Conservation (phyloP, 2,113 vertebrate species). For the Ivindomyrus marchei region DNA sequence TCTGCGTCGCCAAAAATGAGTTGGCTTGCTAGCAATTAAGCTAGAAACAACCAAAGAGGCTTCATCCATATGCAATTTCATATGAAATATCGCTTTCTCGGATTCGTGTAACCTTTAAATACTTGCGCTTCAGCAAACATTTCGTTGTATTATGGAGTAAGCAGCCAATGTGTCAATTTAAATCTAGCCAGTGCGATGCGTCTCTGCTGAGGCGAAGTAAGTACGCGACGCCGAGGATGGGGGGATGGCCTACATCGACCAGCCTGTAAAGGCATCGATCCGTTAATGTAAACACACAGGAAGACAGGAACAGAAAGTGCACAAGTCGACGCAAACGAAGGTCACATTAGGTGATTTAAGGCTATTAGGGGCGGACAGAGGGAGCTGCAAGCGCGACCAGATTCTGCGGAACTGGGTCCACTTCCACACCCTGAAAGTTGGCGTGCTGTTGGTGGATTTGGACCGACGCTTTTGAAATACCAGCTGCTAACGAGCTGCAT, state of each 20-base stretch:
- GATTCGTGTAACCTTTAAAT: neutral
- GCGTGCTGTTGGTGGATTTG: neutral
- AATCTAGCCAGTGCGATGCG: slow-evolving; percentile 29
- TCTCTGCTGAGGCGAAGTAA: slow-evolving; percentile 39
- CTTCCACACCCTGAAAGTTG: neutral
- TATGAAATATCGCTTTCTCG: neutral
- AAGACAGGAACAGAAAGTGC: slow-evolving; percentile 32
- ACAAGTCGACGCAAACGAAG: slow-evolving; percentile 15
- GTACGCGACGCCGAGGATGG: slow-evolving; percentile 58
- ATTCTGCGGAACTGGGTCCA: neutral
- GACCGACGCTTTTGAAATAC: neutral
- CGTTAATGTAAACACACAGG: slow-evolving; percentile 67
- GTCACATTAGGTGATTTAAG: neutral
- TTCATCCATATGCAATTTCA: slow-evolving; percentile 13
- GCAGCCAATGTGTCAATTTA: neutral
- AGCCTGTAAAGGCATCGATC: slow-evolving; percentile 40
- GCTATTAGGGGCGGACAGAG: neutral
- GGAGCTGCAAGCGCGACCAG: neutral
- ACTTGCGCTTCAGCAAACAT: neutral
- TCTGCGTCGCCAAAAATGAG: neutral
- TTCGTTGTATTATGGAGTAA: neutral
- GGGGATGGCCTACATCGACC: slow-evolving; percentile 61
- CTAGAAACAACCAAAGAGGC: slow-evolving; percentile 4
- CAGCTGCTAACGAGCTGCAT: neutral
- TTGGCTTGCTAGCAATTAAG: slow-evolving; percentile 4